Percentiles rank a stretch among this genome's conserved stretches.
phyloP scores from a whole-genome alignment of 2,113 vertebrate species.

The Leiothrix lutea region DNA sequence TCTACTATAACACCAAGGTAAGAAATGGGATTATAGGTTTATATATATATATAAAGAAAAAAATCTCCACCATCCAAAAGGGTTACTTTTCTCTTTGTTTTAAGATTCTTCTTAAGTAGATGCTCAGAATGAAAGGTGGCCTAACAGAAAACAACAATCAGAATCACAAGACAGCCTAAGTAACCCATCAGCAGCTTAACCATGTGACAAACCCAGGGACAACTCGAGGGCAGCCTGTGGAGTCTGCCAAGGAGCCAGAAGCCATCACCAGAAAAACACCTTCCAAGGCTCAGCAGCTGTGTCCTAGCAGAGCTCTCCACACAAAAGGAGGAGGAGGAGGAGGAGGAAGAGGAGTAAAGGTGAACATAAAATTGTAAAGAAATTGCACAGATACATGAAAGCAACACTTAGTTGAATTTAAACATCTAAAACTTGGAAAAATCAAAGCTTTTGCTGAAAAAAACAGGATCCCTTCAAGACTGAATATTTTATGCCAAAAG shows the following conservation, averaged over 20 bases:
- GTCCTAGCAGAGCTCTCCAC: slow-evolving; percentile 2
- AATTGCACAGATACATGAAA: neutral
- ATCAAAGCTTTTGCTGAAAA: neutral
- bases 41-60: rapidly evolving
- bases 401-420: neutral
- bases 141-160: slow-evolving; percentile 37
- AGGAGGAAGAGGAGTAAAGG: neutral
- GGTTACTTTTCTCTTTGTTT: neutral
- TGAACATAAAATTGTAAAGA: neutral
- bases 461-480: neutral
- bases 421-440: neutral
- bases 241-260: slow-evolving; percentile 73
- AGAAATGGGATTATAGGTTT: neutral
- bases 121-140: neutral
- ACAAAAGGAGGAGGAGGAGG: neutral
- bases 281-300: slow-evolving; percentile 44
- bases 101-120: neutral
- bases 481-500: neutral
- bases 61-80: neutral
- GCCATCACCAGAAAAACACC: slow-evolving; percentile 71
- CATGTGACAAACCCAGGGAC: slow-evolving; percentile 61
- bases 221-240: slow-evolving; percentile 22
- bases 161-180: slow-evolving; percentile 34
- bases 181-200: slow-evolving; percentile 50
- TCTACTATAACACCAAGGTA: neutral